Conservation (phyloP, 2,888 invertebrate species). For the Drosophila formosana region DNA sequence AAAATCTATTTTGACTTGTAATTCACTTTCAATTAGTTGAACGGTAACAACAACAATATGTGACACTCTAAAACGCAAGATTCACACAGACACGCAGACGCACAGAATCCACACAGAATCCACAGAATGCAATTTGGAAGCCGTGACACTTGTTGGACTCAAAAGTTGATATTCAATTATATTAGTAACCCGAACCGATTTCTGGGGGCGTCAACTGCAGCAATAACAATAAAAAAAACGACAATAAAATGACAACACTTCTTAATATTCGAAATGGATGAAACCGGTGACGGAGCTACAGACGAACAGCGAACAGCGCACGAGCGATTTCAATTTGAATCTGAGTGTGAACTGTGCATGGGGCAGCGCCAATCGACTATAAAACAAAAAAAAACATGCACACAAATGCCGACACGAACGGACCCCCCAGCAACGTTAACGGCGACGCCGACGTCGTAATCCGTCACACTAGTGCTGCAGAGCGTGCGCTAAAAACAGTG, state of each 20-base stretch:
- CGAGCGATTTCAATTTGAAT: slow-evolving; percentile 61
- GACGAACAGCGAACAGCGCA: slow-evolving; percentile 39
- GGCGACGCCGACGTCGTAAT: slow-evolving; percentile 42
- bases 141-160: slow-evolving; percentile 64
- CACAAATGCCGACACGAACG: slow-evolving; percentile 19
- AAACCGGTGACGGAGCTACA: slow-evolving; percentile 27
- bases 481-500: slow-evolving; percentile 2
- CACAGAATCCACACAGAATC: slow-evolving; percentile 36
- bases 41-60: slow-evolving; percentile 31
- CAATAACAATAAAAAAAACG: slow-evolving; percentile 7
- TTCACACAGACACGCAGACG: slow-evolving; percentile 8
- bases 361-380: slow-evolving; percentile 50
- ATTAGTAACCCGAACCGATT: slow-evolving; percentile 23
- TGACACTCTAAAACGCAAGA: slow-evolving; percentile 16
- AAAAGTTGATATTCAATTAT: slow-evolving; percentile 27
- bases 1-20: slow-evolving; percentile 69
- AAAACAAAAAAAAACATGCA: slow-evolving; percentile 18
- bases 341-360: slow-evolving; percentile 63
- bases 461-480: slow-evolving; percentile 22
- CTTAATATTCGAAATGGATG: slow-evolving; percentile 23
- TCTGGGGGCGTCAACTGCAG: slow-evolving; percentile 50
- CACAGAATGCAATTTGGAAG: slow-evolving; percentile 38
- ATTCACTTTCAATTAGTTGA: slow-evolving; percentile 70
- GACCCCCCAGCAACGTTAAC: slow-evolving; percentile 51
- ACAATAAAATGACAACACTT: slow-evolving; percentile 19